These are phyloP conservation scores for Glaucidium brasilianum DNA, from an alignment of 2,113 vertebrate genomes.

Conservation along the genomic window DNA sequence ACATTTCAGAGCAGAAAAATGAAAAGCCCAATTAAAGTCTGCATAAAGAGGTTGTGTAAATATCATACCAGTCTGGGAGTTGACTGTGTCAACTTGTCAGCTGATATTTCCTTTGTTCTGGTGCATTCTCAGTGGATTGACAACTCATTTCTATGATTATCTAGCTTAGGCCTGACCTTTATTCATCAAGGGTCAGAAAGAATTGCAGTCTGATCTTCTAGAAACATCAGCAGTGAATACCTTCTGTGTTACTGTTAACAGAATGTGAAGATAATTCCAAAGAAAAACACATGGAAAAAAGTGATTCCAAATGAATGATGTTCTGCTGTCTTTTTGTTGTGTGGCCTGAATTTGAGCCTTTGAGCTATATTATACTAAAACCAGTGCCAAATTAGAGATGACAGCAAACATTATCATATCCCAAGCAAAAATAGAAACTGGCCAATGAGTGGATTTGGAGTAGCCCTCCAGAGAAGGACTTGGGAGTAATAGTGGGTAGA, in stretches of 20 bases:
- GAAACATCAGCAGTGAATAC: background rate
- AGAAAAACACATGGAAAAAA: background rate
- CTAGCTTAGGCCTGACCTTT: slow-evolving; percentile 25
- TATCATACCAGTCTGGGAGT: background rate
- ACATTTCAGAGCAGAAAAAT: background rate
- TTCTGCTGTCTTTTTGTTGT: background rate
- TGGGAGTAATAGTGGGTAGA: no score
- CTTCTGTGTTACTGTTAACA: background rate
- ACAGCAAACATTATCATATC: background rate
- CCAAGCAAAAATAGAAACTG: no score
- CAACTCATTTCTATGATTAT: background rate
- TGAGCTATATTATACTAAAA: background rate
- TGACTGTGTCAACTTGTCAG: slow-evolving; percentile 9
- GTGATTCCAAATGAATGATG: background rate
- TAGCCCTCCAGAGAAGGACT: no score
- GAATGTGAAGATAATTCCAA: background rate
- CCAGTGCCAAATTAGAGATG: background rate
- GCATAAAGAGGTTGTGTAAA: slow-evolving; percentile 11
- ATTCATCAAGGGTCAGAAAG: background rate
- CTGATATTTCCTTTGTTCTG: background rate
- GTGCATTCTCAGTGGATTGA: background rate
- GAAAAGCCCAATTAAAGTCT: slow-evolving; percentile 28
- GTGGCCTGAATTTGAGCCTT: background rate
- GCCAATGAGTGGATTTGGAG: no score
- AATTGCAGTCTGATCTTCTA: background rate